phyloP scores from a whole-genome alignment of 2,888 invertebrate genomes.

The Cecidostiba fungosa region DNA sequence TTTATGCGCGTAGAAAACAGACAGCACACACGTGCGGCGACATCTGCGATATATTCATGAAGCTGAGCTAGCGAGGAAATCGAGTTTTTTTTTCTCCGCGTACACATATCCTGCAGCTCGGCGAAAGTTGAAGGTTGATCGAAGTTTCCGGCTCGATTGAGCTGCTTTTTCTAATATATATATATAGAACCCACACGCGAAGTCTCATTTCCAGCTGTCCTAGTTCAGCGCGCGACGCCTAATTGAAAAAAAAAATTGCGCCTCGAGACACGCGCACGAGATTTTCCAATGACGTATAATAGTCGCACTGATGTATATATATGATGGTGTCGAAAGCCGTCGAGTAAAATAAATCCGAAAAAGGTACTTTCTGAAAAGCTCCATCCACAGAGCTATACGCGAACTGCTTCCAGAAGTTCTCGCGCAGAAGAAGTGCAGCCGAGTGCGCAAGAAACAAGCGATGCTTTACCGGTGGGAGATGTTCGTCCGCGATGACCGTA shows the following conservation, averaged over 20 bases:
- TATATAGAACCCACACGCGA: background rate
- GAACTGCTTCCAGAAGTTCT: too few species aligned
- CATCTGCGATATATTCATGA: conserved; percentile 59
- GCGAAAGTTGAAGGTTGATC: conserved; percentile 39
- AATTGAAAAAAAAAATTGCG: conserved; percentile 52
- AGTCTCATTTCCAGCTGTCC: conserved; percentile 39
- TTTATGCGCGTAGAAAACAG: conserved; percentile 42
- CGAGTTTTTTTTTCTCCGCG: conserved; percentile 24
- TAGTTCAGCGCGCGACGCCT: conserved; percentile 29
- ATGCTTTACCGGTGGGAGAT: too few species aligned
- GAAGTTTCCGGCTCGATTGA: conserved; percentile 56
- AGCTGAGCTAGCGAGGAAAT: conserved; percentile 40
- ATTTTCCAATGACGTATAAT: conserved; percentile 3
- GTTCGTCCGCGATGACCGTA: too few species aligned
- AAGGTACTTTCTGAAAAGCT: conserved; percentile 36
- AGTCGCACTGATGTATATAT: background rate
- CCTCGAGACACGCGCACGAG: background rate
- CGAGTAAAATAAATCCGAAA: background rate
- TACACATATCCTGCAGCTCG: background rate
- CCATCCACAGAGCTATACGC: background rate
- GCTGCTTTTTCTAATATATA: conserved; percentile 36
- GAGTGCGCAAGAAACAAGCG: background rate
- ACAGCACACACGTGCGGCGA: background rate
- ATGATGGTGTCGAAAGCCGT: conserved; percentile 18
- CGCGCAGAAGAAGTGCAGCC: too few species aligned